phyloP scores from a whole-genome alignment of 2,113 vertebrate species.

The Macaca mulatta region DNA sequence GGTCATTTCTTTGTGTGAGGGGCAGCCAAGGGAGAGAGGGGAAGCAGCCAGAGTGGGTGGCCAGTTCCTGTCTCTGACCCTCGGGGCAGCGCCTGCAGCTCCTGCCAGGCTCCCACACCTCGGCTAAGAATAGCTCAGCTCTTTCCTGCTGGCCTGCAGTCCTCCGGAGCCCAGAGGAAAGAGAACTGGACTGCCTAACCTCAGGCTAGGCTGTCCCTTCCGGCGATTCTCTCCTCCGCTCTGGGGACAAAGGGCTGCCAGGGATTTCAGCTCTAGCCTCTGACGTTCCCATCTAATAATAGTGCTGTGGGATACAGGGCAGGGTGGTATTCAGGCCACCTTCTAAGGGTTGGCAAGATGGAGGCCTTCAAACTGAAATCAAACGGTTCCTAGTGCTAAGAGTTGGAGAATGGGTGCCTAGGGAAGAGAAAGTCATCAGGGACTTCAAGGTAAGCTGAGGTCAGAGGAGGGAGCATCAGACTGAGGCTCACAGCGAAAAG shows the following conservation, averaged over 20 bases:
- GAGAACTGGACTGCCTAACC: conserved; percentile 47
- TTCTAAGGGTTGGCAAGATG: background rate
- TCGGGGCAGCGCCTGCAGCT: conserved; percentile 57
- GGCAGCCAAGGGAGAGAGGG: conserved; percentile 54
- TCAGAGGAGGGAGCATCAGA: background rate
- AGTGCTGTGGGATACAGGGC: background rate
- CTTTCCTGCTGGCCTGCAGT: conserved; percentile 64
- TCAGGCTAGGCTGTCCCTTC: conserved; percentile 74
- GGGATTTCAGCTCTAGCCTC: background rate
- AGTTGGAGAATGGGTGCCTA: background rate
- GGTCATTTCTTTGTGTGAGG: conserved; percentile 48
- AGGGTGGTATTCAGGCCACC: background rate
- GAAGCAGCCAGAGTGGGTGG: conserved; percentile 66
- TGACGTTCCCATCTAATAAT: conserved; percentile 42
- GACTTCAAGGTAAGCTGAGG: background rate
- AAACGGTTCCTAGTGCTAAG: background rate
- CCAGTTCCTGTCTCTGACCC: conserved; percentile 61
- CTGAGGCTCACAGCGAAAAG: background rate
- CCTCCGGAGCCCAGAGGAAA: conserved; percentile 57
- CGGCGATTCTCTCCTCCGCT: conserved; percentile 80
- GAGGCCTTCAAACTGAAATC: background rate
- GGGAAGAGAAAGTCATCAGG: background rate
- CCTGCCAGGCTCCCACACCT: conserved; percentile 50
- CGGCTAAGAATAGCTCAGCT: conserved; percentile 69
- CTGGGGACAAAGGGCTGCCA: conserved; percentile 60